phyloP scores from a whole-genome alignment of 2,113 vertebrate species.

The Strigops habroptila region DNA sequence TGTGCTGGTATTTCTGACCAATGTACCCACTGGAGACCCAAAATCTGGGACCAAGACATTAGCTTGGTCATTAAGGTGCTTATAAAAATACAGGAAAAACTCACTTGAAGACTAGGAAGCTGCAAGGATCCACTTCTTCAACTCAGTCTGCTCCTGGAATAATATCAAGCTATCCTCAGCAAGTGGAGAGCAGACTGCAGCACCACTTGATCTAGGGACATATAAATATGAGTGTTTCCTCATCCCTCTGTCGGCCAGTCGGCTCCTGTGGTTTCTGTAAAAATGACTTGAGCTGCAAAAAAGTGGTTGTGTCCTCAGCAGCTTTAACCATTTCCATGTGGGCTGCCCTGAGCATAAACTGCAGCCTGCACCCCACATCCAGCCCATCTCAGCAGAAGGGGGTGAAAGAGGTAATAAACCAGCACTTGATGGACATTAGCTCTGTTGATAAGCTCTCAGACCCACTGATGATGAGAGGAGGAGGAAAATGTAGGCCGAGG shows the following conservation, averaged over 20 bases:
- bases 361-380: neutral
- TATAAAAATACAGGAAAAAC: neutral
- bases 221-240: neutral
- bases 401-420: neutral
- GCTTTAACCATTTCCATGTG: neutral
- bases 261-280: neutral
- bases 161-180: neutral
- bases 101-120: neutral
- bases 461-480: neutral
- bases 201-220: neutral
- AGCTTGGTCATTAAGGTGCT: neutral
- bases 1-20: neutral
- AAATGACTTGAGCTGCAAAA: neutral
- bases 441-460: neutral
- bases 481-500: neutral
- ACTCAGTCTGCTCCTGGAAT: neutral
- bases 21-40: neutral
- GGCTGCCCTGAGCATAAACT: neutral
- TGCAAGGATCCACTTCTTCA: neutral
- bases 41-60: neutral
- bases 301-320: neutral
- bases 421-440: neutral
- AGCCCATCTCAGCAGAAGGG: neutral
- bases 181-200: neutral
- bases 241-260: neutral